phyloP scores from a whole-genome alignment of 2,888 invertebrate genomes.

The Aquatica leii region DNA sequence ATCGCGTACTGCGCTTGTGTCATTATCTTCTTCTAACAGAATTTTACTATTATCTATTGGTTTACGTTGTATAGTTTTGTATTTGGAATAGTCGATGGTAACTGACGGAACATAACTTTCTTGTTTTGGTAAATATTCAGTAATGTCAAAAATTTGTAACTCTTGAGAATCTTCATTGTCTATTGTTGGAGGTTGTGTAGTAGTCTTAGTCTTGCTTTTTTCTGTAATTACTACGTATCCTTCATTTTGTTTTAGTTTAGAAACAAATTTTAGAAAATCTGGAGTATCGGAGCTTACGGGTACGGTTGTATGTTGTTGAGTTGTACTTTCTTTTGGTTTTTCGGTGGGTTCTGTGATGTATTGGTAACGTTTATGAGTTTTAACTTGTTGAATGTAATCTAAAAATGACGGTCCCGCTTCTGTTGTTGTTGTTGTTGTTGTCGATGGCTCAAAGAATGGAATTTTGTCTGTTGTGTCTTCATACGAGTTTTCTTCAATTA shows the following conservation, averaged over 20 bases:
- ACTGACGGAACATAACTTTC: slow-evolving; percentile 54
- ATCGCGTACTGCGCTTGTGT: no score
- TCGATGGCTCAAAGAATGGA: not conserved
- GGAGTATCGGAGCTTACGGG: slow-evolving; percentile 49
- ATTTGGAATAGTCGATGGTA: slow-evolving; percentile 57
- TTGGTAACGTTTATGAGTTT: slow-evolving; percentile 50
- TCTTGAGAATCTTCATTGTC: slow-evolving; percentile 9
- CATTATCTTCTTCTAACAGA: not conserved
- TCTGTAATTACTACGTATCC: slow-evolving; percentile 54
- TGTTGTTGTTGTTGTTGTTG: slow-evolving; percentile 36
- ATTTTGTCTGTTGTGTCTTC: no score
- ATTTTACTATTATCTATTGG: slow-evolving; percentile 46
- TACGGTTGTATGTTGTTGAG: slow-evolving; percentile 35
- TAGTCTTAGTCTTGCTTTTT: slow-evolving; percentile 42
- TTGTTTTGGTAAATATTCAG: slow-evolving; percentile 54
- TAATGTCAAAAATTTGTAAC: slow-evolving; percentile 54
- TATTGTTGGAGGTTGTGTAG: slow-evolving; percentile 12
- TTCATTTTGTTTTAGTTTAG: slow-evolving; percentile 48
- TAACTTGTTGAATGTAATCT: slow-evolving; percentile 54
- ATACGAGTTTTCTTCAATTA: slow-evolving; percentile 10
- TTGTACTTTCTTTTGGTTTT: slow-evolving; percentile 42
- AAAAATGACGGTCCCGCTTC: slow-evolving; percentile 50
- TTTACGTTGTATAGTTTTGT: slow-evolving; percentile 56
- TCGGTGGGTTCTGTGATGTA: slow-evolving; percentile 55
- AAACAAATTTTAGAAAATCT: slow-evolving; percentile 54